These are phyloP conservation scores for Oxycera nigricornis DNA, from an alignment of 2,888 invertebrate species.

Conservation along the genomic window DNA sequence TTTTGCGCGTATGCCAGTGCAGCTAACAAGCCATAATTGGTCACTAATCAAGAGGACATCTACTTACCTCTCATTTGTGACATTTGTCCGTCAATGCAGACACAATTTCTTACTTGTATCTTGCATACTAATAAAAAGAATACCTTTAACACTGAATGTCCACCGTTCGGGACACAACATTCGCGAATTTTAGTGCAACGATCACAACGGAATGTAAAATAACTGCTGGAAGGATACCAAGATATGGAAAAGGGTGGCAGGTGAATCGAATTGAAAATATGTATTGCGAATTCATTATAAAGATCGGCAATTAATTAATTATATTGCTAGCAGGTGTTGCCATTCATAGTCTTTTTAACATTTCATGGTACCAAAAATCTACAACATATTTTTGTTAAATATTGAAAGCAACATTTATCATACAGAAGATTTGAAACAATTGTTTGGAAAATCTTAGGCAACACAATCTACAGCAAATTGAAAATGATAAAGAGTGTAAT, in stretches of 20 bases:
- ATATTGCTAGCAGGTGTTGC: slow-evolving; percentile 4
- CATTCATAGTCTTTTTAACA: no score
- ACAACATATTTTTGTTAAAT: no score
- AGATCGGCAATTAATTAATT: slow-evolving; percentile 15
- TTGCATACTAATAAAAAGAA: slow-evolving; percentile 45
- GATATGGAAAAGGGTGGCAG: not conserved
- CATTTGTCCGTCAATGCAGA: slow-evolving; percentile 53
- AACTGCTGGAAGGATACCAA: not conserved
- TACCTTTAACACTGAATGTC: not conserved
- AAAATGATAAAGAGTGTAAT: no score
- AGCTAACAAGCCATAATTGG: slow-evolving; percentile 55
- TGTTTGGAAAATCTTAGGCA: no score
- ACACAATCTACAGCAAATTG: no score
- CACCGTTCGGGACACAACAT: not conserved
- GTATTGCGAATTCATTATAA: not conserved
- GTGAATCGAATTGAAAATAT: not conserved
- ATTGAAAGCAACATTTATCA: no score
- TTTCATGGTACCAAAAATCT: no score
- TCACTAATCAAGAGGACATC: slow-evolving; percentile 59
- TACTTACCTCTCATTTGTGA: slow-evolving; percentile 55
- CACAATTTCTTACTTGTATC: slow-evolving; percentile 47
- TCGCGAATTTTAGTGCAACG: not conserved
- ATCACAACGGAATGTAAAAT: not conserved
- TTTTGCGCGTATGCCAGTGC: not conserved
- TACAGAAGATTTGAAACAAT: no score